Evolutionary conservation across 1,140 invertebrate genomes (phyloP).

Genomic region (Himalopsyche phryganea): DNA sequence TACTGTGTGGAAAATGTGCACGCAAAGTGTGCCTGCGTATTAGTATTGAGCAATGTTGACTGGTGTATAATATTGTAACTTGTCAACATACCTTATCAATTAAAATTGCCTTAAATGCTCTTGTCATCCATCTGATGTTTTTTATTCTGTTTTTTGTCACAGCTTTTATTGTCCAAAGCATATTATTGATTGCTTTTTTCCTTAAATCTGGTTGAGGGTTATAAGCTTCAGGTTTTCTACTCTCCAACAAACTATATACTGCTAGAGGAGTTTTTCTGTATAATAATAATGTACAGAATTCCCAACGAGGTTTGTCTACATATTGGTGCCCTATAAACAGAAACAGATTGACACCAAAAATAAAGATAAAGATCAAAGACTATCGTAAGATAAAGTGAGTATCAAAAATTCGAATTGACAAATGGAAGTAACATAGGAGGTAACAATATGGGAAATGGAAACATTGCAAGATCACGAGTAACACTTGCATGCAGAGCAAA

Average conservation of each 20-base stretch:
- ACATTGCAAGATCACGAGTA: too few species aligned
- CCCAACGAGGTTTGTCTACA: constrained; percentile 7
- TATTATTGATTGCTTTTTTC: background rate
- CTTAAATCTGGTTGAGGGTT: constrained; percentile 1
- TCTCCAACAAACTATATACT: constrained; percentile 3
- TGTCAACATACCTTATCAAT: constrained; percentile 12
- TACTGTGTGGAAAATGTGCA: too few species aligned
- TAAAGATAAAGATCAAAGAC: too few species aligned
- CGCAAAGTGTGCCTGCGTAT: too few species aligned
- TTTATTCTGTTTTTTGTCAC: constrained; percentile 5
- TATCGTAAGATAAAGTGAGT: too few species aligned
- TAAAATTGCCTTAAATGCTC: constrained; percentile 3
- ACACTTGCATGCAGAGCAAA: too few species aligned
- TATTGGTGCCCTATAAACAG: constrained; percentile 4
- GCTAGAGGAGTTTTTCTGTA: constrained; percentile 14
- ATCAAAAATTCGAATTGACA: too few species aligned
- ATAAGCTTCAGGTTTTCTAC: background rate
- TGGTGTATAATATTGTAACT: too few species aligned
- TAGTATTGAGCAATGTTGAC: too few species aligned
- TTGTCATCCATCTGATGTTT: constrained; percentile 2
- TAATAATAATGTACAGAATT: constrained; percentile 7
- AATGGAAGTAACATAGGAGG: too few species aligned
- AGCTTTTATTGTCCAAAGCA: constrained; percentile 3
- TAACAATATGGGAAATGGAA: too few species aligned
- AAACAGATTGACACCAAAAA: constrained; percentile 5